A percentile compares a stretch with the other conserved stretches of the same genome.
These are phyloP conservation scores for Avahi laniger DNA, from an alignment of 2,797 vertebrate genomes.

Conservation along the genomic window DNA sequence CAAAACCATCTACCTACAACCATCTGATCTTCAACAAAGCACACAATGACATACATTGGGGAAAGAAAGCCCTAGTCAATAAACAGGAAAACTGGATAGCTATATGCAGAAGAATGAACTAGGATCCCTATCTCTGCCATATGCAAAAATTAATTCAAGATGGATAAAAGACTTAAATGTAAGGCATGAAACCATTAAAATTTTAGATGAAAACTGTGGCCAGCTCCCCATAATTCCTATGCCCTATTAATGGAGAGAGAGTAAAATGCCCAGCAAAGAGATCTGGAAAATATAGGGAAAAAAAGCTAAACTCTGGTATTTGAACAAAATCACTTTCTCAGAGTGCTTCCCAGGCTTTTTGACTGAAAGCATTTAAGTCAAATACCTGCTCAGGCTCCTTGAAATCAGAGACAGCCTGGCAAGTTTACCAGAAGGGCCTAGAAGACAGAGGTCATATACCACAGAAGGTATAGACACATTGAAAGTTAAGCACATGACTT, in stretches of 20 bases:
- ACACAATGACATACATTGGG: no score
- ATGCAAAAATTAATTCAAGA: no score
- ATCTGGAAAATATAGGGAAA: background rate
- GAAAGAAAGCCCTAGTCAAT: no score
- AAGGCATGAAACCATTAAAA: no score
- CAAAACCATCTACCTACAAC: no score
- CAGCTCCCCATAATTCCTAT: background rate
- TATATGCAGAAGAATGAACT: no score
- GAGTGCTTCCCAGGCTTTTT: conserved; percentile 16
- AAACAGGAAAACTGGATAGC: no score
- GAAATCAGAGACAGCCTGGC: conserved; percentile 26
- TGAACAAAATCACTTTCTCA: conserved; percentile 59
- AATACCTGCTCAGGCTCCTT: conserved; percentile 22
- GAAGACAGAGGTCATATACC: background rate
- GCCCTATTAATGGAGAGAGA: background rate
- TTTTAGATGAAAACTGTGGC: background rate
- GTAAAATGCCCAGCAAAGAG: background rate
- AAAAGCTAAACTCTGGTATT: conserved; percentile 34
- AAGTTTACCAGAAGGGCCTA: background rate
- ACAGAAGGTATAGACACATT: background rate
- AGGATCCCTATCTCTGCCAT: no score
- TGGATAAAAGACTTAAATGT: no score
- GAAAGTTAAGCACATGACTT: background rate
- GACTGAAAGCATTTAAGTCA: background rate
- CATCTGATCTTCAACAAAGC: no score